Evolutionary conservation across 2,888 invertebrate genomes (phyloP).

Genomic region (Xylota segnis): DNA sequence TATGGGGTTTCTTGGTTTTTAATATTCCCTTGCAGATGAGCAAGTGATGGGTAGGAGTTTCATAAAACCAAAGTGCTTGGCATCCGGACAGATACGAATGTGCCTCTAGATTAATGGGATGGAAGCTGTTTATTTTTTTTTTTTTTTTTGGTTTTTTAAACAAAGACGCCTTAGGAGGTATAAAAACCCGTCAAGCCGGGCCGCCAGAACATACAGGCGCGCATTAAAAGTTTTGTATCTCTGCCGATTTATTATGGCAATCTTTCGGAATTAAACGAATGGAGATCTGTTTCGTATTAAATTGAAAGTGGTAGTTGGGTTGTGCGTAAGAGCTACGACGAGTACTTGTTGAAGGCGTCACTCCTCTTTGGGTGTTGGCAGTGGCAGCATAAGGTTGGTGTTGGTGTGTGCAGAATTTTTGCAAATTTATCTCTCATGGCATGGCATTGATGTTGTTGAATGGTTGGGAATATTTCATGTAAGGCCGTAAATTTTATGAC

Average conservation of each 20-base stretch:
- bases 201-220: conserved; percentile 8
- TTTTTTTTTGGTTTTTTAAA: too few relatives aligned
- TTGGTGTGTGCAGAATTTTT: background rate
- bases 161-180: conserved; percentile 29
- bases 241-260: conserved; percentile 28
- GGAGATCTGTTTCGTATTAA: conserved; percentile 7
- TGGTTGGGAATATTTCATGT: conserved; percentile 1
- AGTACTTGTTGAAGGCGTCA: background rate
- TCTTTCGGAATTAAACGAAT: conserved; percentile 15
- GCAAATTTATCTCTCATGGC: background rate
- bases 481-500: background rate
- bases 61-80: conserved; percentile 30
- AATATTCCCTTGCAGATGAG: conserved; percentile 11
- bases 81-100: conserved; percentile 27
- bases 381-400: background rate
- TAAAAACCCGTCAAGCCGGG: conserved; percentile 8
- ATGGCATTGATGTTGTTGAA: background rate
- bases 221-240: conserved; percentile 27
- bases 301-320: background rate
- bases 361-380: too few relatives aligned
- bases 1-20: conserved; percentile 6
- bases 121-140: conserved; percentile 36
- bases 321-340: too few relatives aligned
- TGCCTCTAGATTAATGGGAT: conserved; percentile 22
- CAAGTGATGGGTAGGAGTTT: background rate